Evolutionary conservation across 2,888 invertebrate species (phyloP), one percentile per base, ranked within the genome.

Genomic region (Eueremaeus valkanovi): DNA sequence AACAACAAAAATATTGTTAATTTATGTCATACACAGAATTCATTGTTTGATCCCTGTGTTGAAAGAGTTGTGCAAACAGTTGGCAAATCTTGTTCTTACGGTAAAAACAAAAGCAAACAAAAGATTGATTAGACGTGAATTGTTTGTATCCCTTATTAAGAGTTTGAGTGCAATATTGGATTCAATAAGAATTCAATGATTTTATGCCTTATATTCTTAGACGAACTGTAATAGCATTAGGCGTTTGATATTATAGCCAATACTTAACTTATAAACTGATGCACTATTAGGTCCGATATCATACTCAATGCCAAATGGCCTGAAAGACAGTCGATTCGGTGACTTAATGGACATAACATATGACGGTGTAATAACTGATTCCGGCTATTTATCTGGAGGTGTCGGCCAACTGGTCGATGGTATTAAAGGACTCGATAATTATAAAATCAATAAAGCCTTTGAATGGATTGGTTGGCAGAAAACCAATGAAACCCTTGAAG

Each of bases 381-480:
- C 89, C 76, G 66, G 72, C 16, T 88, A 89, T 81, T 85, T 94
- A 40, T 86, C 88, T 55, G 88, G 89, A 18, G 94, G 94, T 0
- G 85, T 95, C 42, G 95, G 95, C 1, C 92, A 92, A 82, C 86
- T 95, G 79, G 90, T 90, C 18, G 93, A 93, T 82, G 93, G 93
- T 16, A 87, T 88, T 81, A 88, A 88, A 78, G 93, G 92, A 0
- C 89, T 90, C 0, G 90, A 90, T 79, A 88, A 90, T 83, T 90
- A 89, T 83, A 88, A 89, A 81, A 40, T 51, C 27, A 77, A 75
- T 73, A 85, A 93, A 16, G 89, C 88, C 33, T 90, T 91, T 81
- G 91, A 92, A 73, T 95, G 94, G 95, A 90, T 94, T 40, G 95
- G 94, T 0, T 95, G 95, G 95, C 87, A 89, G 81, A 45, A 72